Base-by-base conservation (phyloP, 1,140 invertebrate species). In the Alviniconcha marisindica region DNA sequence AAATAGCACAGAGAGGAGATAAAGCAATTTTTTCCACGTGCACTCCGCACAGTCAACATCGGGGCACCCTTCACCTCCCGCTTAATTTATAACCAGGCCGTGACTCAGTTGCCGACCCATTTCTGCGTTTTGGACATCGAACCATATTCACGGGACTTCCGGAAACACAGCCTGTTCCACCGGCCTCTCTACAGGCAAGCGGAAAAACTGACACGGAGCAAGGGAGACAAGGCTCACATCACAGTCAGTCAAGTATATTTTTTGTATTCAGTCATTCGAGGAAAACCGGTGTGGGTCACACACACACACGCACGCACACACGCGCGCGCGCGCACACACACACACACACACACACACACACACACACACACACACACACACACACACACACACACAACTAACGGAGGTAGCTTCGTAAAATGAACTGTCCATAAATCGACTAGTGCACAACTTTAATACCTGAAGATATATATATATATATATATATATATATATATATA, bases 11-110 rank as follows among this genome's bases (percentile, higher is more conserved):
- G 28, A 15, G n/a, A 80, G 15, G 18, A 42, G 56, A 24, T 28
- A 54, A 10, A 80, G 40, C n/a, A 69, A n/a, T 80, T 60, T 80
- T 38, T 69, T 66, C 78, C 78, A 80, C 78, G 78, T 80, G 78
- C 40, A 36, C 40, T 44, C 56, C 21, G n/a, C 24, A 28, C 15
- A 66, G 78, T 44, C 56, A 80, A 80, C 78, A 80, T 80, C 40
- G 36, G 60, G 56, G 36, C 36, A 44, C 33, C 56, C 78, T 40
- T 66, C 56, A 60, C 33, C 33, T 69, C 33, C 24, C 24, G 69
- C 69, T 71, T 71, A 21, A 71, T 40, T 71, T 71, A 40, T 21
- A 40, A 71, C 33, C 18, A 21, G 15, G 69, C 36, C 69, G 33
- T 71, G 69, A 71, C 36, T 38, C 69, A 71, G 28, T 66, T 28